Conservation (phyloP, 2,113 vertebrate genomes). For the Bos taurus region DNA sequence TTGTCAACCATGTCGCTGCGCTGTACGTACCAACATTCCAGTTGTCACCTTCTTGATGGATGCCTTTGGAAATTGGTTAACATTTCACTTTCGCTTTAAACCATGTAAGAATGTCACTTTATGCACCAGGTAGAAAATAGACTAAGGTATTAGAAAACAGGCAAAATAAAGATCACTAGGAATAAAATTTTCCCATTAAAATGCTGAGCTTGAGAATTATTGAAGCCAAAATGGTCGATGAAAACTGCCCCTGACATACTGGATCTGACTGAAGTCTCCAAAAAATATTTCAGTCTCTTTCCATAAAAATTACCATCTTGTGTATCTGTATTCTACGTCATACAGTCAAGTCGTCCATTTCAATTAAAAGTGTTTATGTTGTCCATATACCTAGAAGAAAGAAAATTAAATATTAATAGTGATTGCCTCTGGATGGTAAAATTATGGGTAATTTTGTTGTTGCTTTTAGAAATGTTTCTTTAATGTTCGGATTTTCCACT, state of each 20-base stretch:
- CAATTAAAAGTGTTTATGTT: not conserved
- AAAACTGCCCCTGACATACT: not conserved
- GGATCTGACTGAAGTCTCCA: not conserved
- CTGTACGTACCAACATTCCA: not conserved
- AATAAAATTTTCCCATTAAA: not conserved
- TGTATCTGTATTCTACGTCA: not conserved
- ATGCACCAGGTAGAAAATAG: not conserved
- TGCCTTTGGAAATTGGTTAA: constrained; percentile 34
- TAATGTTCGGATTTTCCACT: not conserved
- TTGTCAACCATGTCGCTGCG: not conserved
- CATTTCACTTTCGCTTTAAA: constrained; percentile 40
- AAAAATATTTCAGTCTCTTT: not conserved
- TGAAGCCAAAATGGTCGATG: not conserved
- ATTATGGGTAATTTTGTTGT: not conserved
- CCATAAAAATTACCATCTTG: not conserved
- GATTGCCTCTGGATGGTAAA: not conserved
- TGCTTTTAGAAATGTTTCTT: not conserved
- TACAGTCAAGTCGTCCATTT: not conserved
- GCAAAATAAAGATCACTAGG: not conserved
- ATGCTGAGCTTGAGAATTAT: not conserved
- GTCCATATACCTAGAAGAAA: not conserved
- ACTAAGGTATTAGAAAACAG: not conserved
- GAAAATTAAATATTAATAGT: not conserved
- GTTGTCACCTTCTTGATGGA: constrained; percentile 24
- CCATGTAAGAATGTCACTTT: not conserved